These are phyloP conservation scores for Arothron firmamentum DNA, from an alignment of 2,113 vertebrate species.

Conservation along the genomic window DNA sequence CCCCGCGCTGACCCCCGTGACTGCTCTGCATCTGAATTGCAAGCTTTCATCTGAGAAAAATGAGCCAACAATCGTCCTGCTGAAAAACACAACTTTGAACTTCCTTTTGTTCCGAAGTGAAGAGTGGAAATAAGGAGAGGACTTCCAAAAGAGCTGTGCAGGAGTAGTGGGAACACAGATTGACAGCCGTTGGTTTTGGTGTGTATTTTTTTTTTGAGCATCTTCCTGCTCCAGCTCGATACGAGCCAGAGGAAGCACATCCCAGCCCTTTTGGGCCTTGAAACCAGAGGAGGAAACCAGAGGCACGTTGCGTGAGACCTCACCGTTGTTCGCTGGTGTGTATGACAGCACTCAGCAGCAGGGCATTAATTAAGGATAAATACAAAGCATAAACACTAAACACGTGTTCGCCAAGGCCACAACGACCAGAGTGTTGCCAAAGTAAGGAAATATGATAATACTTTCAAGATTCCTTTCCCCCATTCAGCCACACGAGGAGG, in stretches of 20 bases:
- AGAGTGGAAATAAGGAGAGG: conserved; percentile 27
- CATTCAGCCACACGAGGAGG: conserved; percentile 25
- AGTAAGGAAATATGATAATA: conserved; percentile 73
- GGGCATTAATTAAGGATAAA: conserved; percentile 76
- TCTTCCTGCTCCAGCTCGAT: conserved; percentile 55
- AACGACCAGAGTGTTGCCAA: conserved; percentile 56
- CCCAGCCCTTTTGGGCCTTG: conserved; percentile 54
- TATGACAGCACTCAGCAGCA: conserved; percentile 70
- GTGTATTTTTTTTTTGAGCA: conserved; percentile 67
- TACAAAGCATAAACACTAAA: conserved; percentile 76
- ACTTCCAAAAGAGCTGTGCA: conserved; percentile 32
- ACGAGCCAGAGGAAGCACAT: conserved; percentile 43
- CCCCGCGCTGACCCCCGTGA: conserved; percentile 46
- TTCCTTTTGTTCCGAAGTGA: conserved; percentile 10
- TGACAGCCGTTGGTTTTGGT: conserved; percentile 59
- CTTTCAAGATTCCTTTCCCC: conserved; percentile 73
- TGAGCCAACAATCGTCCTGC: conserved; percentile 27
- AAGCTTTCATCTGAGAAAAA: conserved; percentile 37
- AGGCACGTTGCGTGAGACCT: conserved; percentile 71
- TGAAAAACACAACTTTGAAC: conserved; percentile 41
- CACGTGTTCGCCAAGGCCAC: conserved; percentile 71
- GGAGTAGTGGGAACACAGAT: conserved; percentile 37
- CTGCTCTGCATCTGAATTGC: conserved; percentile 37
- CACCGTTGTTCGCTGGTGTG: conserved; percentile 55
- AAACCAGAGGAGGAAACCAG: conserved; percentile 53